Evolutionary conservation across 2,888 invertebrate genomes (phyloP), one percentile per base, ranked within the genome.

Genomic region (Synergus umbraculus): DNA sequence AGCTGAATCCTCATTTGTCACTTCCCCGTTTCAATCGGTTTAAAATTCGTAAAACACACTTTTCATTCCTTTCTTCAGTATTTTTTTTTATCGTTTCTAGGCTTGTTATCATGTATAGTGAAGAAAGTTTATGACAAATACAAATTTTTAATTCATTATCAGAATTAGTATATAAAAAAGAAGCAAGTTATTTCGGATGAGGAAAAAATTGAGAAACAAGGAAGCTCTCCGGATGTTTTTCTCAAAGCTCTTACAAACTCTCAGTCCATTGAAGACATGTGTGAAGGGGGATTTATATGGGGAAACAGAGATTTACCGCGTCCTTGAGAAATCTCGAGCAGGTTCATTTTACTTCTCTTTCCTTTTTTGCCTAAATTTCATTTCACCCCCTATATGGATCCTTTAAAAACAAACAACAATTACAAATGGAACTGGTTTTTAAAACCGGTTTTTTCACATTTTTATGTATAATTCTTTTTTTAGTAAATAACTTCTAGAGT

Each of bases 1-100:
- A 90, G 90, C 90, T 86, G 89, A 87, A 88, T 83, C 79, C 54
- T 88, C 90, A 90, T 90, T 87, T 90, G 90, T 80, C 85, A 73
- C 49, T 49, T 54, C 10, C 1, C 4, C 29, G 29, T 8, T 49
- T 10, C 80, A 81, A 66, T 78, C 46, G 44, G 43, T 63, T 9
- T 10, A 22, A 60, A 22, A 18, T 4, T 66, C 69, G 41, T 58
- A 46, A 22, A 41, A 43, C 43, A 13, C 12, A 78, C n/a, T 43
- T 58, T 18, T 29, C 60, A 76, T 66, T 76, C 76, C 64, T 79
- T 46, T 41, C 41, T 9, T 78, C 15, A 29, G 13, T 15, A 37
- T 37, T 58, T 49, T 58, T 49, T 29, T 49, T 49, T 13, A 49
- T 49, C 49, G 1, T 49, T 22, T 8, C 49, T 15, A 49, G 2